Percentiles rank a stretch among this genome's conserved stretches.
Conservation (phyloP, 2,888 invertebrate genomes). For the Drosophila suboccidentalis region DNA sequence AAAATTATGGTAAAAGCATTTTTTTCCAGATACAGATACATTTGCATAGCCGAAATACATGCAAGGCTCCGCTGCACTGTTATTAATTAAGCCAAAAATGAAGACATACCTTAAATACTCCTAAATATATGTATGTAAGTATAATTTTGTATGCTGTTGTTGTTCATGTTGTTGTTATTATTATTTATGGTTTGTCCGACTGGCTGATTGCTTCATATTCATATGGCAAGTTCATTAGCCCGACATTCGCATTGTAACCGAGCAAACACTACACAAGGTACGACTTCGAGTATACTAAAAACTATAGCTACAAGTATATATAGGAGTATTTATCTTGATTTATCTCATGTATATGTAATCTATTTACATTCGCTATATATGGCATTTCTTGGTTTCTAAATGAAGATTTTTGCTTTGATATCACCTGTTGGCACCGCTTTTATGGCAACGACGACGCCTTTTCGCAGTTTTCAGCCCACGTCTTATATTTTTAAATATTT, state of each 20-base stretch:
- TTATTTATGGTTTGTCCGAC: constrained; percentile 35
- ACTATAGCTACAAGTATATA: constrained; percentile 5
- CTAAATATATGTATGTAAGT: constrained; percentile 18
- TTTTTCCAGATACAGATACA: constrained; percentile 29
- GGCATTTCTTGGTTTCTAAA: constrained; percentile 53
- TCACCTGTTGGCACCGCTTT: constrained; percentile 41
- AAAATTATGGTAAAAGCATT: constrained; percentile 57
- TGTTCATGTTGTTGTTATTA: constrained; percentile 17
- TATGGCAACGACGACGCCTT: constrained; percentile 69
- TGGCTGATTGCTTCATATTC: constrained; percentile 48
- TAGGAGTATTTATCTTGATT: constrained; percentile 43
- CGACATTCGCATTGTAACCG: constrained; percentile 18
- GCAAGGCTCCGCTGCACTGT: constrained; percentile 36
- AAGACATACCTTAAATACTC: constrained; percentile 51
- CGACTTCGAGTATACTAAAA: constrained; percentile 9
- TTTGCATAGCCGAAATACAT: constrained; percentile 44
- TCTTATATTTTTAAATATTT: constrained; percentile 51
- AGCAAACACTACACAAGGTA: constrained; percentile 15
- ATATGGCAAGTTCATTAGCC: constrained; percentile 66
- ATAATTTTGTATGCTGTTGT: constrained; percentile 34
- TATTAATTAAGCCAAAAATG: constrained; percentile 56
- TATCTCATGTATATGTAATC: constrained; percentile 31
- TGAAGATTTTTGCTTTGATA: constrained; percentile 59
- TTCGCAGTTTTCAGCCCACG: constrained; percentile 59
- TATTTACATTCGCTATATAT: constrained; percentile 39